Base-by-base conservation (phyloP, 2,888 invertebrate genomes). In the Drosophila kokeensis region DNA sequence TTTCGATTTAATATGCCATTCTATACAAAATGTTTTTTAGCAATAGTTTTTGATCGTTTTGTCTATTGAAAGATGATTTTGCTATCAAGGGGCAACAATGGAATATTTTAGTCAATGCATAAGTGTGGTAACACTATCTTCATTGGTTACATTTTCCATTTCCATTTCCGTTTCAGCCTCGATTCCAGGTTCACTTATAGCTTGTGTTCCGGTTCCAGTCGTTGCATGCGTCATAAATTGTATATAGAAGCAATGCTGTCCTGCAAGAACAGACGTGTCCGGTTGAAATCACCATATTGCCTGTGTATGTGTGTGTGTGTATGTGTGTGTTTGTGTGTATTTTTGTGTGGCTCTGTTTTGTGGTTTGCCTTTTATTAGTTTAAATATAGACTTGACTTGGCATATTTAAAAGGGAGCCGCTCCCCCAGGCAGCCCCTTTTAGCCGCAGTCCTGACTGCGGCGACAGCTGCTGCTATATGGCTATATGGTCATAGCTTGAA, bases 301-400 rank as follows among this genome's bases (percentile, higher is more conserved):
- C 63, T 30, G 24, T 64, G 42, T 32, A 30, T 74, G 55, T 29
- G 24, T 50, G 27, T 65, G 7, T 30, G 21, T 62, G 57, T n/a
- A 29, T 29, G 38, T 65, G 49, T 63, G 53, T 49, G 32, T 21
- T n/a, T 27, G 30, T 53, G 52, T 40, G 40, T 30, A 15, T 45
- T 42, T 29, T 57, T 81, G 65, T 27, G 21, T 18, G 38, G 27
- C 38, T 55, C 61, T 60, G 57, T 70, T 18, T 42, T 68, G 79
- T 61, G 83, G 73, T 64, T 83, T 55, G 80, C 87, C 83, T 83
- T 86, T 85, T 86, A 85, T 85, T 90, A 85, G 86, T 90, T 88
- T 90, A 85, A 88, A 85, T 85, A 85, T 90, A 85, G 85, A 85
- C 88, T 74, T 72, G 74, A 79, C 70, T 87, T 77, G 82, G 75